Conservation (phyloP, 2,888 invertebrate genomes). For the Lamellibrachia satsuma region DNA sequence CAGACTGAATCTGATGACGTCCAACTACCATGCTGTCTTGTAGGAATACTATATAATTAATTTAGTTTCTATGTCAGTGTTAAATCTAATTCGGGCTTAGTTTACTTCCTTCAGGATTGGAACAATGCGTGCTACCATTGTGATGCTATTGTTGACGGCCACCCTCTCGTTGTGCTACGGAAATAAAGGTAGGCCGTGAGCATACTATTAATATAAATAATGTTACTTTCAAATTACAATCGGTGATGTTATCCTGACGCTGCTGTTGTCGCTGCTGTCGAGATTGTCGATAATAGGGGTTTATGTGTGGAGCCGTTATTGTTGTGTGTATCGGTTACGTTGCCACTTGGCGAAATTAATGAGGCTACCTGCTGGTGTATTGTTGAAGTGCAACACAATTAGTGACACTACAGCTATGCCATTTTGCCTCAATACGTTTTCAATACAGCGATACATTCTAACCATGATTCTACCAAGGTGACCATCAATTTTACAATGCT, state of each 20-base stretch:
- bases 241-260: not conserved
- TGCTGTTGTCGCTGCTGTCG: not conserved
- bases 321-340: not conserved
- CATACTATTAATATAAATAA: not conserved
- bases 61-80: not conserved
- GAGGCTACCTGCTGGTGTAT: not conserved
- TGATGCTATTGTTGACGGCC: not conserved
- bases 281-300: not conserved
- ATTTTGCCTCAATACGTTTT: not conserved
- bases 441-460: not conserved
- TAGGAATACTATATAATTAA: not conserved
- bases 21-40: not conserved
- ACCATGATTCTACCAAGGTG: not conserved
- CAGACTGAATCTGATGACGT: no score
- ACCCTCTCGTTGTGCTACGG: not conserved
- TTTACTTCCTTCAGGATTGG: not conserved
- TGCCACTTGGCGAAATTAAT: not conserved
- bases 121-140: constrained; percentile 8
- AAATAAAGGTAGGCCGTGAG: not conserved
- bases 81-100: not conserved
- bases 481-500: not conserved
- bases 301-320: not conserved
- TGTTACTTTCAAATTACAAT: not conserved
- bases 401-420: not conserved
- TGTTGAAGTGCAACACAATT: not conserved